Percentiles rank a stretch among this genome's conserved stretches.
Conservation (phyloP, 1,140 invertebrate genomes). For the Formica exsecta region DNA sequence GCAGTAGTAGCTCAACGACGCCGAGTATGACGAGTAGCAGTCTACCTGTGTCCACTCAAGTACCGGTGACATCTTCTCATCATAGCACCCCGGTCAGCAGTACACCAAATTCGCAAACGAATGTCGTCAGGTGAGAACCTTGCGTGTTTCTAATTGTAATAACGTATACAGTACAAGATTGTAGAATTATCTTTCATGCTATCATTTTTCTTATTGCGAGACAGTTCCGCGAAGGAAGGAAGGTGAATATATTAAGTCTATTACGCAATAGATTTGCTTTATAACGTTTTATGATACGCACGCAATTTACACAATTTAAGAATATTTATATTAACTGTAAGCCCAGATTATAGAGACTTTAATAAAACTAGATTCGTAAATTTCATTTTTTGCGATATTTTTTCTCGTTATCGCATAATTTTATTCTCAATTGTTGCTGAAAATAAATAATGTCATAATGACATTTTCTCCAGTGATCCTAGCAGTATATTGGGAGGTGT, state of each 20-base stretch:
- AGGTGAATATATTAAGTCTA: conserved; percentile 45
- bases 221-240: conserved; percentile 79
- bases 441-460: not conserved
- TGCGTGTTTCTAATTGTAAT: conserved; percentile 7
- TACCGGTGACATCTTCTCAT: conserved; percentile 82
- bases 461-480: conserved; percentile 88
- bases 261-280: not conserved
- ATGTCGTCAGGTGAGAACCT: conserved; percentile 84
- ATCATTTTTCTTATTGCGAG: conserved; percentile 53
- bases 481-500: conserved; percentile 93
- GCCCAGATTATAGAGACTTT: not conserved
- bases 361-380: not conserved
- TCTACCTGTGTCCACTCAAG: conserved; percentile 80
- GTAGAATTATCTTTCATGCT: conserved; percentile 71
- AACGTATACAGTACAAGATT: conserved; percentile 26
- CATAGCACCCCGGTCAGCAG: conserved; percentile 82
- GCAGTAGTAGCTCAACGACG: conserved; percentile 79
- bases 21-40: conserved; percentile 80
- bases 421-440: not conserved
- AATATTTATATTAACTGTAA: not conserved
- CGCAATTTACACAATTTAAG: not conserved
- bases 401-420: not conserved
- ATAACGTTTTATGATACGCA: not conserved
- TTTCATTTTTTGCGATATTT: not conserved
- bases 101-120: conserved; percentile 84